A percentile compares a stretch with the other conserved stretches of the same genome.
phyloP scores from a whole-genome alignment of 2,113 vertebrate species.

The Catagonus wagneri region DNA sequence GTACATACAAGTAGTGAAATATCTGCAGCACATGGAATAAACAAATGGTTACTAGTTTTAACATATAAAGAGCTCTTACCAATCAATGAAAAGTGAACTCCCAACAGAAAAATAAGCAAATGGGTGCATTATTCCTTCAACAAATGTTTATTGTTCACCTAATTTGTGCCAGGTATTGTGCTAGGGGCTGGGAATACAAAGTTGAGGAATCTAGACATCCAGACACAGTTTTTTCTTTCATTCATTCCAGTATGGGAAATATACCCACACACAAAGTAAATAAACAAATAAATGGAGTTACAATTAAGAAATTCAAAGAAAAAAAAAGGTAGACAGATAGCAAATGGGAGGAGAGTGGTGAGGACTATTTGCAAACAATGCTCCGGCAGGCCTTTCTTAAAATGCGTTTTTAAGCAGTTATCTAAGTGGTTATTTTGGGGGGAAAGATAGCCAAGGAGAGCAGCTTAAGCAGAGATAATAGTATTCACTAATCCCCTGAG shows the following conservation, averaged over 20 bases:
- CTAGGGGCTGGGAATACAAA: background rate
- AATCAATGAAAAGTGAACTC: slow-evolving; percentile 53
- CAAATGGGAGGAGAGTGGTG: background rate
- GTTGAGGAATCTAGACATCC: slow-evolving; percentile 39
- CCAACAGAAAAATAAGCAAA: slow-evolving; percentile 53
- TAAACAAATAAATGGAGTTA: slow-evolving; percentile 62
- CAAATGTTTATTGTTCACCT: slow-evolving; percentile 41
- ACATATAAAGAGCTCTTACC: slow-evolving; percentile 40
- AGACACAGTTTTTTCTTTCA: slow-evolving; percentile 26
- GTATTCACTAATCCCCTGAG: slow-evolving; percentile 20
- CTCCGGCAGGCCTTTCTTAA: slow-evolving; percentile 10
- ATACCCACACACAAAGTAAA: background rate
- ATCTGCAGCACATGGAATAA: slow-evolving; percentile 48
- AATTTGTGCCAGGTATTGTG: background rate
- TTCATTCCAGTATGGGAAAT: slow-evolving; percentile 45
- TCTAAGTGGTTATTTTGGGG: background rate
- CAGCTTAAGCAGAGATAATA: slow-evolving; percentile 22
- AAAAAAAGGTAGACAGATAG: background rate
- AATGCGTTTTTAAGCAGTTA: background rate
- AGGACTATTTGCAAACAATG: background rate
- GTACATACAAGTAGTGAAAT: slow-evolving; percentile 46
- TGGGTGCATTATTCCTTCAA: slow-evolving; percentile 50
- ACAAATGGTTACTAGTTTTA: slow-evolving; percentile 65
- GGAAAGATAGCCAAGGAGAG: background rate
- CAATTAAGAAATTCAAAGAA: background rate